A percentile compares a stretch with the other conserved stretches of the same genome.
These are phyloP conservation scores for Clarias batrachus DNA, from an alignment of 2,113 vertebrate species.

Conservation along the genomic window DNA sequence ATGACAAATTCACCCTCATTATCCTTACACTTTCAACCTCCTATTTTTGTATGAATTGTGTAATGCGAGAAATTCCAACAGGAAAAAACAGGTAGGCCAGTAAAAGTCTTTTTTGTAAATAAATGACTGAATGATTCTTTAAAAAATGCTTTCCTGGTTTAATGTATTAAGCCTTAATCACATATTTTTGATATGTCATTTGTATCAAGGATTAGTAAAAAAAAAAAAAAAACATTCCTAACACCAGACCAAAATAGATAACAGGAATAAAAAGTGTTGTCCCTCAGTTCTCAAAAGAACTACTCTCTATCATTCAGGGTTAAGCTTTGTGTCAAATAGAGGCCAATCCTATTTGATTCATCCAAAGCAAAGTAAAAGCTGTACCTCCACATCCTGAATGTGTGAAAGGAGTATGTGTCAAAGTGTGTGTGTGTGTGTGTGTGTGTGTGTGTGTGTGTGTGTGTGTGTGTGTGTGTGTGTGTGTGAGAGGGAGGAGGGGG, in stretches of 20 bases:
- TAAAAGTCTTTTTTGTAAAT: not conserved
- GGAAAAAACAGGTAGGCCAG: not conserved
- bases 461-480: slow-evolving; percentile 1
- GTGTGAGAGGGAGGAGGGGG: not conserved
- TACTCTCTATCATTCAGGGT: not conserved
- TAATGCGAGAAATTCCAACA: not conserved
- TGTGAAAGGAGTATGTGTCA: slow-evolving; percentile 6
- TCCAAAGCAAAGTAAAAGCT: slow-evolving; percentile 3
- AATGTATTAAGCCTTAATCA: not conserved
- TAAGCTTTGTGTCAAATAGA: slow-evolving; percentile 7
- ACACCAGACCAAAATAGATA: not conserved
- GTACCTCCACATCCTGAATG: slow-evolving; percentile 38
- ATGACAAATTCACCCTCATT: not conserved
- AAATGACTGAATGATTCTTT: not conserved
- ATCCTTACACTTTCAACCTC: not conserved
- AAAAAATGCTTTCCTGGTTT: not conserved
- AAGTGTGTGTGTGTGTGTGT: not conserved
- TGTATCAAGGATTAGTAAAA: not conserved
- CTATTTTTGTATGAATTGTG: not conserved
- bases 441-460: not conserved
- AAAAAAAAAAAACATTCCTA: not conserved
- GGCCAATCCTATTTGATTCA: not conserved
- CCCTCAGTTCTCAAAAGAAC: not conserved
- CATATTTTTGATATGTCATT: not conserved
- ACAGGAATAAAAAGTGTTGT: slow-evolving; percentile 2